Conservation (phyloP, 53 echinoderm and acorn worm species). For the Temnopleurus reevesii region DNA sequence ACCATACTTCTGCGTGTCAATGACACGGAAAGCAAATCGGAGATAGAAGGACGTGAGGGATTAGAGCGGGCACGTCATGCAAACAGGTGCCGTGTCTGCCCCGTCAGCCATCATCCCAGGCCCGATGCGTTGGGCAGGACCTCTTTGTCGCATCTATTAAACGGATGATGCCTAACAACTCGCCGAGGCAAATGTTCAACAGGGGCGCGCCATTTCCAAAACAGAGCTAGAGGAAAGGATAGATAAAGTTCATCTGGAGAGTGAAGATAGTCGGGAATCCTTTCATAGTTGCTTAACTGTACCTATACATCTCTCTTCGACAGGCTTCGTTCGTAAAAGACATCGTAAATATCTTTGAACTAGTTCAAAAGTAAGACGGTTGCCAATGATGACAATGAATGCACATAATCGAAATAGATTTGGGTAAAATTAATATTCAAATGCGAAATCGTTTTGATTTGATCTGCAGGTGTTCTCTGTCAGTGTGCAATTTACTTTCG, state of each 20-base stretch:
- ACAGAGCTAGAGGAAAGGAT: not conserved
- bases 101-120: not conserved
- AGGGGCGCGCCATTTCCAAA: slow-evolving; percentile 29
- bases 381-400: no score
- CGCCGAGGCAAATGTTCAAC: slow-evolving; percentile 21
- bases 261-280: no score
- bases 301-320: no score
- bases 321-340: no score
- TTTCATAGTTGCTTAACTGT: no score
- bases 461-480: no score
- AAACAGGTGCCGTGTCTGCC: slow-evolving; percentile 45
- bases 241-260: not conserved
- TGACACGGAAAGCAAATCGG: slow-evolving; percentile 25
- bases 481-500: no score
- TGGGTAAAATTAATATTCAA: no score
- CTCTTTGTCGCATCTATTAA: slow-evolving; percentile 48
- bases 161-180: slow-evolving; percentile 56
- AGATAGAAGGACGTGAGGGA: slow-evolving; percentile 33
- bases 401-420: no score
- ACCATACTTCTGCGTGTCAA: slow-evolving; percentile 28
- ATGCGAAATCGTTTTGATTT: no score
- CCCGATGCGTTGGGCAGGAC: slow-evolving; percentile 45
- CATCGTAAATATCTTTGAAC: no score
- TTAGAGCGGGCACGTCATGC: slow-evolving; percentile 48
- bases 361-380: no score